These are phyloP conservation scores for Dipodomys stephensi DNA, from an alignment of 2,113 vertebrate genomes.

Conservation along the genomic window DNA sequence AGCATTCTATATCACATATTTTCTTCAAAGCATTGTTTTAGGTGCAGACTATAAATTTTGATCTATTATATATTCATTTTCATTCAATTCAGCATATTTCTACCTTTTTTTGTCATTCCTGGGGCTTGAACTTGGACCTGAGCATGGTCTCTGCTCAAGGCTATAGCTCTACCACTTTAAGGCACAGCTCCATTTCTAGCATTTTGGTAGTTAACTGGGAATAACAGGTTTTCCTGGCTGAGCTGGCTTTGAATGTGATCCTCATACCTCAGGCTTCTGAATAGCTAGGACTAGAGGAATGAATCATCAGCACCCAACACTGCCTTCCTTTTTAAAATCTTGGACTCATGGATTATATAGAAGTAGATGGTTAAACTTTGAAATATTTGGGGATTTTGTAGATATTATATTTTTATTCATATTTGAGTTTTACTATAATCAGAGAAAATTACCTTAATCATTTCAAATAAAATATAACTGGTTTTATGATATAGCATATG, in stretches of 20 bases:
- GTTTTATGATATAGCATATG: neutral
- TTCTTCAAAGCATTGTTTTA: constrained; percentile 20
- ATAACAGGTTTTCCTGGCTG: too few species aligned
- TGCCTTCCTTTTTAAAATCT: neutral
- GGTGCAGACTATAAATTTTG: neutral
- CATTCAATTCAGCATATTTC: neutral
- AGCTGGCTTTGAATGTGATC: too few species aligned
- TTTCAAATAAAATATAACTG: neutral
- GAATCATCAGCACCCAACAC: too few species aligned
- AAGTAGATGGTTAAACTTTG: neutral
- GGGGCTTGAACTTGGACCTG: too few species aligned
- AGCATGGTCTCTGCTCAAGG: too few species aligned
- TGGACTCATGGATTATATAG: constrained; percentile 28
- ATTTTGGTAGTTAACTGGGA: too few species aligned
- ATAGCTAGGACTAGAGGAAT: too few species aligned
- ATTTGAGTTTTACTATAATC: neutral
- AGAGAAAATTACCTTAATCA: constrained; percentile 8
- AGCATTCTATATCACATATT: neutral
- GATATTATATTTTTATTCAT: neutral
- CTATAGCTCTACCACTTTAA: too few species aligned
- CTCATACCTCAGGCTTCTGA: too few species aligned
- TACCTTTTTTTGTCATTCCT: neutral
- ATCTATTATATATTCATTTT: neutral
- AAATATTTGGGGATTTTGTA: neutral
- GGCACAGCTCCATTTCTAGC: too few species aligned